Evolutionary conservation across 2,797 vertebrate genomes (phyloP), one percentile per base, ranked within the genome.

Genomic region (Salmo trutta): DNA sequence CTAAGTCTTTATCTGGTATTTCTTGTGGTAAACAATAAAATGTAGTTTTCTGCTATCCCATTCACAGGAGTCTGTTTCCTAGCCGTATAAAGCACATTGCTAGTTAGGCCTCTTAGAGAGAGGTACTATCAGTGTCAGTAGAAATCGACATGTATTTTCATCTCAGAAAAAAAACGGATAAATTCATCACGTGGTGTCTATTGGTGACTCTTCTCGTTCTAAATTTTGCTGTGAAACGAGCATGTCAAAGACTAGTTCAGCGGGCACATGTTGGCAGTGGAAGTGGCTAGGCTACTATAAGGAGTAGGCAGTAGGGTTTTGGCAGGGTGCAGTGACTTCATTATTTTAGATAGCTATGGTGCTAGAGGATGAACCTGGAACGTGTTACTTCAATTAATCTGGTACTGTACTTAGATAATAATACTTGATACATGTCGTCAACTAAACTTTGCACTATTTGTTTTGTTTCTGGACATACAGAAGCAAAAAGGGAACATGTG

Each of bases 391-490:
- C 79, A 62, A 5, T 79, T 84, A 71, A 64, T 70, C 75, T 78
- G 66, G 81, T 75, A 77, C 82, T 86, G 82, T 83, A 66, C 10
- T 73, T 79, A 83, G 71, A 80, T 12, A 59, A 21, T 64, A 75
- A 78, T 82, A 84, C 79, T 83, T 78, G 82, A 85, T 74, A 36
- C 21, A 70, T 53, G 74, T 70, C 21, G 6, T 68, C 66, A 24
- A 65, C 78, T 70, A 36, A 53, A 24, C 52, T 84, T 84, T 87
- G 89, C 84, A 86, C 87, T 83, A 82, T 74, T 80, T 5, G 47
- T 79, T 71, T 75, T 41, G 65, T 77, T 73, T 80, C 64, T 64
- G 56, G 75, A 73, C n/a, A 12, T 56, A 77, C 66, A 51, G 75
- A 83, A 78, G 74, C 5, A 64, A 76, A 79, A 80, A 84, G 88